Base-by-base conservation (phyloP, 2,113 vertebrate species). In the Orycteropus afer region DNA sequence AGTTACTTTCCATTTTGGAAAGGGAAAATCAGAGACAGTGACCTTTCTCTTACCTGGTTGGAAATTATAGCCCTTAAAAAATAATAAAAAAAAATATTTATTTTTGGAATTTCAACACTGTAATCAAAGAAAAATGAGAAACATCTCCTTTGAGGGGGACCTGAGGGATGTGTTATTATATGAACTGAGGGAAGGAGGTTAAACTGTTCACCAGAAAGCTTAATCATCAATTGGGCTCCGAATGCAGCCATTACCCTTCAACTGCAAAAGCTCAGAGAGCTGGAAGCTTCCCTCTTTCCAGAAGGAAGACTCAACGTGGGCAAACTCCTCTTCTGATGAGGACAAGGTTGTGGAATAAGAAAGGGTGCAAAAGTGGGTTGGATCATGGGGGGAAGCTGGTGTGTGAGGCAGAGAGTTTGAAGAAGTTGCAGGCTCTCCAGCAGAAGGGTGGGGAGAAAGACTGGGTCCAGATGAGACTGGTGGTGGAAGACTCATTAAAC, bases 91-190 rank as follows among this genome's bases (percentile, higher is more conserved):
- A 76, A n/a, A n/a, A n/a, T n/a, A n/a, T n/a, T n/a, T n/a, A n/a
- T 69, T 88, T 82, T 86, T 57, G 42, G 42, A 85, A 92, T 86
- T 69, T 86, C 57, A 83, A 29, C 29, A 34, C 47, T 91, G 22
- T 87, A 84, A 22, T 34, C 8, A 86, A 51, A 32, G 27, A 34
- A 40, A 91, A 93, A 53, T 71, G 32, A 57, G 90, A 74, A 73
- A 9, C 7, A 51, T 69, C 77, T 79, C 37, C 34, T 81, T 9
- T 55, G 67, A 77, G 32, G 59, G 40, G 20, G 90, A 78, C 20
- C 42, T 89, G 55, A 81, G 20, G 67, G 49, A 12, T 45, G 15
- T 51, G 42, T 73, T 53, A 40, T 51, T 74, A 40, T 13, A 49
- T 65, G 90, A 90, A 83, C 8, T n/a, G 23, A 23, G 18, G 3